A percentile compares a stretch with the other conserved stretches of the same genome.
Conservation (phyloP, 2,797 vertebrate genomes). For the Sylvilagus floridanus region DNA sequence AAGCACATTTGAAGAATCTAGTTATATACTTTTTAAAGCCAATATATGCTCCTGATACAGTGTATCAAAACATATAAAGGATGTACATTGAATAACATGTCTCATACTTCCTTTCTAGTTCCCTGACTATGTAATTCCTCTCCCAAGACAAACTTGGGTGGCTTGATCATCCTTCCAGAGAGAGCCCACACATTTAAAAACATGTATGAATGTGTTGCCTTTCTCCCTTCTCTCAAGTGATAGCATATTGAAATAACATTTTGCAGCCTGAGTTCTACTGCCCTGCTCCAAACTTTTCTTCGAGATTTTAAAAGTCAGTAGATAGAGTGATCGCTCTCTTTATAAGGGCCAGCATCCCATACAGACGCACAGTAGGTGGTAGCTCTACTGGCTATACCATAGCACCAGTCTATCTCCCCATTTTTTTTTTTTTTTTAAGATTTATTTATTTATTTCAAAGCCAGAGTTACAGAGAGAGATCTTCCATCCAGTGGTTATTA, state of each 20-base stretch:
- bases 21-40: constrained; percentile 56
- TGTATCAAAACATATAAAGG: constrained; percentile 62
- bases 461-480: too few species aligned
- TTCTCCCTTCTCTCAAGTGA: not conserved
- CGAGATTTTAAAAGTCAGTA: constrained; percentile 31
- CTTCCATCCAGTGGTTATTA: too few species aligned
- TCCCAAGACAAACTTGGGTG: constrained; percentile 63
- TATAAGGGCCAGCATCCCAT: too few species aligned
- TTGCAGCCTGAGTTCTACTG: not conserved
- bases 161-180: constrained; percentile 73
- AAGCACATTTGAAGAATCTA: constrained; percentile 38
- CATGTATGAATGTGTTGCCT: constrained; percentile 45
- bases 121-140: constrained; percentile 64
- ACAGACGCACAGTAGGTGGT: too few species aligned
- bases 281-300: not conserved
- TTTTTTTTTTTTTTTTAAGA: too few species aligned
- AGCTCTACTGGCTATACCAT: too few species aligned
- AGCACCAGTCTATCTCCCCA: too few species aligned
- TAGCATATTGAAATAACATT: constrained; percentile 35
- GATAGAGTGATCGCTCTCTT: not conserved
- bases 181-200: constrained; percentile 65
- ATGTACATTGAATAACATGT: constrained; percentile 70
- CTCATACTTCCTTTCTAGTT: constrained; percentile 72
- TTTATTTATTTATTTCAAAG: too few species aligned
- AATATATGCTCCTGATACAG: constrained; percentile 44